These are phyloP conservation scores for Orientallactaga bullata DNA, from an alignment of 2,113 vertebrate genomes.

Conservation along the genomic window DNA sequence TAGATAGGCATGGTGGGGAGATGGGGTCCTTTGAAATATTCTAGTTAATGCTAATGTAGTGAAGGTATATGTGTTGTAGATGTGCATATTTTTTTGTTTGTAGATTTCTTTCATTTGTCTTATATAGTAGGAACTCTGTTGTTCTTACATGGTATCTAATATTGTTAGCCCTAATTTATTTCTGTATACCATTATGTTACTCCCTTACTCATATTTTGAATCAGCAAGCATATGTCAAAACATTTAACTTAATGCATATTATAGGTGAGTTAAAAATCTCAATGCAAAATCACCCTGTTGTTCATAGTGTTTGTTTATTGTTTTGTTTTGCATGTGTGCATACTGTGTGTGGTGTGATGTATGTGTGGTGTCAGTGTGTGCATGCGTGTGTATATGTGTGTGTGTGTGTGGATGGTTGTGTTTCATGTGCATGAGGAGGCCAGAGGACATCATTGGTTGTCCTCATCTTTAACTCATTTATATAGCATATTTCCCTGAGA, in stretches of 20 bases:
- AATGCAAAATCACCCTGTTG: background rate
- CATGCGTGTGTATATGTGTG: too few species aligned
- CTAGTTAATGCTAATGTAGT: background rate
- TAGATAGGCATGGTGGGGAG: background rate
- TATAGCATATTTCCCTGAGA: too few species aligned
- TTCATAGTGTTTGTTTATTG: too few species aligned
- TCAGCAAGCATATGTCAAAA: background rate
- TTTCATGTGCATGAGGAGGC: too few species aligned
- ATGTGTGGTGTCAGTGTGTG: too few species aligned
- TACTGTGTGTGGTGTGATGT: too few species aligned
- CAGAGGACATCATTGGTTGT: too few species aligned
- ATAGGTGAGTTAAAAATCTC: background rate
- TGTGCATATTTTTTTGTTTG: background rate
- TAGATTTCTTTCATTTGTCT: too few species aligned
- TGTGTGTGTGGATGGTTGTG: too few species aligned
- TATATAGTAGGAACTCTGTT: background rate
- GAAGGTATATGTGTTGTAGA: background rate
- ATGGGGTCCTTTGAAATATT: background rate
- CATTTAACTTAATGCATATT: background rate
- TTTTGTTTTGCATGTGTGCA: too few species aligned
- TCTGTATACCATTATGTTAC: background rate
- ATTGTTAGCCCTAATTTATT: background rate
- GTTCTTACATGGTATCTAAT: constrained; percentile 28
- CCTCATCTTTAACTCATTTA: too few species aligned
- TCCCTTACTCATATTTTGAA: constrained; percentile 40